Conservation (phyloP, 2,888 invertebrate species). For the Horisme vitalbata region DNA sequence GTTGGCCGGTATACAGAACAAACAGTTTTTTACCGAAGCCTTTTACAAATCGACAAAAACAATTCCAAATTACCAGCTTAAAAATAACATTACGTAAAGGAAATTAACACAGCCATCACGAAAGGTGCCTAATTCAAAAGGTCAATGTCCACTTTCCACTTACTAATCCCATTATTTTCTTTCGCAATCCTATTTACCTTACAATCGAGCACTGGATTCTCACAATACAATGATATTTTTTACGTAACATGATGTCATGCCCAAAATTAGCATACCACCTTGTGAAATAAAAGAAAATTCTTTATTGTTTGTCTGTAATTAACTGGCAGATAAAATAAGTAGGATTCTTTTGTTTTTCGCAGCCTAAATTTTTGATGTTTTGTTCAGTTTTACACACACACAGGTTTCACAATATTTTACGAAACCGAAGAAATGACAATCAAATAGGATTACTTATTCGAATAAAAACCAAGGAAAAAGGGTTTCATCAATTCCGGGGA, state of each 20-base stretch:
- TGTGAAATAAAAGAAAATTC: constrained; percentile 33
- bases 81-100: not conserved
- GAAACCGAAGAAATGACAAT: no score
- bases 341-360: constrained; percentile 26
- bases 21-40: no score
- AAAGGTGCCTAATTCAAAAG: constrained; percentile 10
- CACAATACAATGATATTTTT: constrained; percentile 28
- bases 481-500: no score
- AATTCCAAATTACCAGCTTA: no score
- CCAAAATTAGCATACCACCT: constrained; percentile 29
- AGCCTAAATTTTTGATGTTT: constrained; percentile 4
- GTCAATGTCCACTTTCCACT: constrained; percentile 27
- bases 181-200: constrained; percentile 24
- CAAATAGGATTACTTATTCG: no score
- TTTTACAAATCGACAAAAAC: no score
- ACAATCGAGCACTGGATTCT: constrained; percentile 13
- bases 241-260: constrained; percentile 35
- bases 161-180: constrained; percentile 26
- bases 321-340: constrained; percentile 18
- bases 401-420: no score
- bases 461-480: no score
- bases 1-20: no score
- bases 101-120: constrained; percentile 6
- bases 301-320: constrained; percentile 30
- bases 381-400: no score